phyloP scores from a whole-genome alignment of 2,797 vertebrate genomes.

The Poeciliopsis paucimaculata region DNA sequence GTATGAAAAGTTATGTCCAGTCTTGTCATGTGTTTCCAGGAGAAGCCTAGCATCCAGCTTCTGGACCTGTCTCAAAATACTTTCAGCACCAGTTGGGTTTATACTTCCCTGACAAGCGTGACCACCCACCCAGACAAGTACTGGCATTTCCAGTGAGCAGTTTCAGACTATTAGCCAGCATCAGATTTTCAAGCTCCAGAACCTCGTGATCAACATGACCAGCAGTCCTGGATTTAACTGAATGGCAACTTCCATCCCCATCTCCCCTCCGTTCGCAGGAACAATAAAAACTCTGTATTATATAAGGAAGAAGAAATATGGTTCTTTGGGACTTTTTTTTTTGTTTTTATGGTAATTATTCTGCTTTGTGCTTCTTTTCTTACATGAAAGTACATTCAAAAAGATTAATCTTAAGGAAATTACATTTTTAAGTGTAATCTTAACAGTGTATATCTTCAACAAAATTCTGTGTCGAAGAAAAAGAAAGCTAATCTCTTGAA shows the following conservation, averaged over 20 bases:
- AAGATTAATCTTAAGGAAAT: slow-evolving; percentile 43
- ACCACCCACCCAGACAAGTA: slow-evolving; percentile 72
- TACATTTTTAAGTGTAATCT: slow-evolving; percentile 28
- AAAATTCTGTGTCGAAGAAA: not conserved
- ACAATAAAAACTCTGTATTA: slow-evolving; percentile 54
- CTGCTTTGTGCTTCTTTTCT: not conserved
- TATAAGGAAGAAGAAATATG: slow-evolving; percentile 47
- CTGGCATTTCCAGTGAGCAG: slow-evolving; percentile 61
- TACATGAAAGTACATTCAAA: slow-evolving; percentile 44
- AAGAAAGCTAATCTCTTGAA: not conserved
- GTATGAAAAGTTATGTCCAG: not conserved
- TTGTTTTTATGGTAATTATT: slow-evolving; percentile 37
- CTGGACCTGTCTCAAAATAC: slow-evolving; percentile 60
- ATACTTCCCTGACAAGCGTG: slow-evolving; percentile 66
- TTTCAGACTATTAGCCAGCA: slow-evolving; percentile 66
- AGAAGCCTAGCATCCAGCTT: slow-evolving; percentile 23
- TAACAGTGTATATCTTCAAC: not conserved
- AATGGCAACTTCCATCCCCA: slow-evolving; percentile 35
- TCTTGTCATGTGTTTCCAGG: slow-evolving; percentile 39
- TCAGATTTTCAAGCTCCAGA: slow-evolving; percentile 49
- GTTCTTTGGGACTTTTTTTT: slow-evolving; percentile 34
- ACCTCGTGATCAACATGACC: slow-evolving; percentile 64
- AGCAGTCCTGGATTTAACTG: slow-evolving; percentile 53
- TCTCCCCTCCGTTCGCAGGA: slow-evolving; percentile 30
- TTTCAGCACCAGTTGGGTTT: slow-evolving; percentile 65